Evolutionary conservation across 1,140 invertebrate genomes (phyloP), one percentile per base, ranked within the genome.

Genomic region (Trinorchestia longiramus): DNA sequence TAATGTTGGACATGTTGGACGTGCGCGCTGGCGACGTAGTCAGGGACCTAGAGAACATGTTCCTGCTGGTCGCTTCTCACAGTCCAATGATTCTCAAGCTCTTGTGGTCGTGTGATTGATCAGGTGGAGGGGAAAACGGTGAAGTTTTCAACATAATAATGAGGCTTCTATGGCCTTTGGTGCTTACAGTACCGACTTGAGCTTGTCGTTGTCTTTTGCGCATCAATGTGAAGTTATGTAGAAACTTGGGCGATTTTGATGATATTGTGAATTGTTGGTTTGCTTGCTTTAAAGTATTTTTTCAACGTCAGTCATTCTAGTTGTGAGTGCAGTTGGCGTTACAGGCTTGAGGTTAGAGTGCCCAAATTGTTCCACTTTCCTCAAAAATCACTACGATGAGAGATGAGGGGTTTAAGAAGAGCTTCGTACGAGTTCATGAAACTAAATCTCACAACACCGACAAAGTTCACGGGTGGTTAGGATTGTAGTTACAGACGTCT

Each of bases 41-140:
- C n/a, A 94, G 92, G 43, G 92, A 94, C 17, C 92, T 42, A 0
- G 92, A 94, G 36, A 94, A 94, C 92, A 94, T 94, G 11, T 42
- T 45, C 88, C 11, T 3, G n/a, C n/a, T 42, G 88, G n/a, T 42
- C 6, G 47, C 47, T 6, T 53, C 47, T 53, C 47, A 8, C 47
- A 53, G 6, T 53, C 62, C 1, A 77, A 77, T 23, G 62, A 15
- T 77, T 3, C 28, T 6, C 62, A 3, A 23, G 62, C 28, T 77
- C 19, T 8, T 77, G 62, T 77, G 62, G 3, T 77, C 28, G 28
- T 23, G 62, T 77, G 15, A 77, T 77, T 15, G 62, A 77, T 36
- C 62, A 77, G 28, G 36, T 77, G 62, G 62, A 11, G 15, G 62
- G 36, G 15, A 36, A 11, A 53, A 77, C 28, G 62, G 62, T 77